Conservation (phyloP, 2,797 vertebrate genomes). For the Erpetoichthys calabaricus region DNA sequence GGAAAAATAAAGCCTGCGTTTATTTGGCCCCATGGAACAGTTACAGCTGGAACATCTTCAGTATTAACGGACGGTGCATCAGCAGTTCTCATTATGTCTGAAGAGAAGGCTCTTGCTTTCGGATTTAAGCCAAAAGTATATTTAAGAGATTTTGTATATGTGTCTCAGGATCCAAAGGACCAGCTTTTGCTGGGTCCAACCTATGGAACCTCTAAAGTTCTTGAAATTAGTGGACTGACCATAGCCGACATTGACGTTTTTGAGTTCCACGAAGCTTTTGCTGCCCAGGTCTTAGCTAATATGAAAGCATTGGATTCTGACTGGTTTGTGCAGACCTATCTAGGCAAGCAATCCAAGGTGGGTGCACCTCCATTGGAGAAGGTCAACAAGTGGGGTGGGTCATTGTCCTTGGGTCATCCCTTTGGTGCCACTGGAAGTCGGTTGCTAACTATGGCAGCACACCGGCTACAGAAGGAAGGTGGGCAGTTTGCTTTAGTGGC, state of each 20-base stretch:
- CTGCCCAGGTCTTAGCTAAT: conserved; percentile 60
- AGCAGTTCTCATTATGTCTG: conserved; percentile 50
- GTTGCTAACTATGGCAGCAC: conserved; percentile 47
- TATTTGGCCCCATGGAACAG: no score
- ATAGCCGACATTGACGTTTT: conserved; percentile 50
- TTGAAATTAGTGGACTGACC: conserved; percentile 48
- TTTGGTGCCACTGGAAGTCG: conserved; percentile 57
- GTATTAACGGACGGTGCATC: conserved; percentile 43
- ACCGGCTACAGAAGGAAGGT: conserved; percentile 46
- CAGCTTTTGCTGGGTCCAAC: conserved; percentile 54
- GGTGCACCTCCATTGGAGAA: conserved; percentile 50
- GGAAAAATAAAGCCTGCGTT: no score
- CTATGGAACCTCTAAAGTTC: conserved; percentile 52
- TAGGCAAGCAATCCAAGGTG: conserved; percentile 55
- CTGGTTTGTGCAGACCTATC: conserved; percentile 62
- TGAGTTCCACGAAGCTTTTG: conserved; percentile 62
- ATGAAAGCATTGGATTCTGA: conserved; percentile 61
- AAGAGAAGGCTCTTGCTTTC: conserved; percentile 57
- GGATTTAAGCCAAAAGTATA: conserved; percentile 61
- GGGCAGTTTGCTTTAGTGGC: conserved; percentile 52
- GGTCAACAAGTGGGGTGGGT: conserved; percentile 59
- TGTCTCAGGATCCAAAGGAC: conserved; percentile 63
- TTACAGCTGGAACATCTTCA: no score
- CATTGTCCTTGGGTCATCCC: conserved; percentile 53
- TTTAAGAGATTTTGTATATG: conserved; percentile 54